Percentiles rank a stretch among this genome's conserved stretches.
phyloP scores from a whole-genome alignment of 2,888 invertebrate species.

The Machimus rusticus region DNA sequence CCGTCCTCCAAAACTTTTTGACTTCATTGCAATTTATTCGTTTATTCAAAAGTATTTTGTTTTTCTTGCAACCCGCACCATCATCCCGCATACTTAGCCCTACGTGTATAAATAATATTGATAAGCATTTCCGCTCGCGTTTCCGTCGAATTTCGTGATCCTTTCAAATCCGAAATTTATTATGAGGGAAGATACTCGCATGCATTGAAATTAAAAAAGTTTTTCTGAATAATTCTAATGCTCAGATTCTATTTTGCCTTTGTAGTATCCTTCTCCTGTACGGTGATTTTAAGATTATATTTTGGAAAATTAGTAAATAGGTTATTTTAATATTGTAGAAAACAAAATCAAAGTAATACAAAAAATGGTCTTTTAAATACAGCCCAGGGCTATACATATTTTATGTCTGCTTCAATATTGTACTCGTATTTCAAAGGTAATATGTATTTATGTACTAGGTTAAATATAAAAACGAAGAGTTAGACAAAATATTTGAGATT shows the following conservation, averaged over 20 bases:
- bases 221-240: neutral
- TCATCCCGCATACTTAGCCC: neutral
- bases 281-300: neutral
- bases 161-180: neutral
- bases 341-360: too few species aligned
- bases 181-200: neutral
- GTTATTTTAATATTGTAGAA: too few species aligned
- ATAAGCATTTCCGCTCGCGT: neutral
- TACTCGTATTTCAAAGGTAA: too few species aligned
- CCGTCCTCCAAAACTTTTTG: neutral
- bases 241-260: neutral
- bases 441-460: too few species aligned
- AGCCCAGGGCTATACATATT: too few species aligned
- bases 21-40: neutral
- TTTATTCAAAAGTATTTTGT: neutral
- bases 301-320: neutral
- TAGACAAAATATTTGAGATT: too few species aligned
- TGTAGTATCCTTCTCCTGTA: neutral
- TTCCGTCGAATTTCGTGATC: neutral
- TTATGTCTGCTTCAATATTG: too few species aligned
- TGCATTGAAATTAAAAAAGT: neutral
- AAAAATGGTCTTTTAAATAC: too few species aligned
- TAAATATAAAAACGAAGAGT: too few species aligned
- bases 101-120: neutral
- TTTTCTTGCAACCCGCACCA: neutral